Base-by-base conservation (phyloP, 2,888 invertebrate genomes). In the Pristionchus entomophagus region DNA sequence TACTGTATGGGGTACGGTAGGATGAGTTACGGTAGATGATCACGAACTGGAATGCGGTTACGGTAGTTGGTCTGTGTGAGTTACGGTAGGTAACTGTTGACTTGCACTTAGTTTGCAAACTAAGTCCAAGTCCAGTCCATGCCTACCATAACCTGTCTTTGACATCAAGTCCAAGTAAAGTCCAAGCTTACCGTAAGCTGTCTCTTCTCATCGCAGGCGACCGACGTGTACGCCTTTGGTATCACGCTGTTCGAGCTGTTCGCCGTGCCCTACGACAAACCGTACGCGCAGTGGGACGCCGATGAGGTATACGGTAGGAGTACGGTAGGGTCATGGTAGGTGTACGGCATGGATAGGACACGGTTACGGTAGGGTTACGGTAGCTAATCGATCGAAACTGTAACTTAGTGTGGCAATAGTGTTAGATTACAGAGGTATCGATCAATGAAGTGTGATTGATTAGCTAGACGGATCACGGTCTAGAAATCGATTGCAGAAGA, bases 161-260 rank as follows among this genome's bases (percentile, higher is more conserved):
- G 45, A 14, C 45, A 45, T 14, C 45, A 45, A 45, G n/a, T 41
- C 22, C 77, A n/a, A n/a, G n/a, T n/a, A n/a, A n/a, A n/a, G n/a
- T n/a, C n/a, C n/a, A n/a, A n/a, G n/a, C 45, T 29, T 41, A 51
- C 56, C 45, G 38, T 53, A n/a, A n/a, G n/a, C n/a, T n/a, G n/a
- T n/a, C n/a, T n/a, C n/a, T n/a, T n/a, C n/a, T n/a, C n/a, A 26
- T 45, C 38, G 32, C 49, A 89, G 87, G 56, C 84, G 49, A 89
- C 89, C 14, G 89, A 89, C 73, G 89, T 89, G 12, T 89, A 89
- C 69, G 89, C 89, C 26, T 89, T 84, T 73, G 89, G 89, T 10
- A 86, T 87, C 35, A 88, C 88, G 14, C 87, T 88, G 29, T 88
- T 56, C 80, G 88, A 88, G 51, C 45, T 83, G 69, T 89, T 88